Conservation (phyloP, 2,797 vertebrate genomes). For the Mormyrus hasselquistii region DNA sequence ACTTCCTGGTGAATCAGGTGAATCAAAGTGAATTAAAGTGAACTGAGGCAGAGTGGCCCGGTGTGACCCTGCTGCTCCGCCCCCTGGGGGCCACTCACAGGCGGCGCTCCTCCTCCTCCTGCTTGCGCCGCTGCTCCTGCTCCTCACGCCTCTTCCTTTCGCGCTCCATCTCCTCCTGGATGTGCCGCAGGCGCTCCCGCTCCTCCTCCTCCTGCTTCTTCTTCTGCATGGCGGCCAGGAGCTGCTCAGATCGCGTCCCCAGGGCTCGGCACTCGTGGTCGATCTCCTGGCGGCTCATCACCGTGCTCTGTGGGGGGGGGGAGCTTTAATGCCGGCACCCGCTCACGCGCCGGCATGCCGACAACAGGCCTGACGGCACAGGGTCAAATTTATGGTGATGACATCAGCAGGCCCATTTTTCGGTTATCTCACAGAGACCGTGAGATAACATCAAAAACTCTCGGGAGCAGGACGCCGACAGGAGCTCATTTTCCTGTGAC, state of each 20-base stretch:
- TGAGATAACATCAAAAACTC: background rate
- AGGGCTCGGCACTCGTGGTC: conserved; percentile 75
- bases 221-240: conserved; percentile 80
- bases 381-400: background rate
- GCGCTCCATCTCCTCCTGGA: conserved; percentile 91
- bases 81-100: conserved; percentile 63
- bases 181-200: conserved; percentile 75
- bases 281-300: conserved; percentile 82
- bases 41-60: background rate
- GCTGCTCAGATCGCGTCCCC: conserved; percentile 79
- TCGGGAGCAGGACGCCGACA: too few species aligned
- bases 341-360: background rate
- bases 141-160: conserved; percentile 79
- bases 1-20: background rate
- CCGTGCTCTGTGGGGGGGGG: conserved; percentile 55
- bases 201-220: conserved; percentile 93
- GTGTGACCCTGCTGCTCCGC: background rate
- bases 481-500: background rate
- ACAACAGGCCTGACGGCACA: background rate
- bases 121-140: conserved; percentile 70
- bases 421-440: background rate
- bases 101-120: conserved; percentile 79
- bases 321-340: background rate
- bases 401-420: background rate
- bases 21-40: background rate